Evolutionary conservation across 1,140 invertebrate genomes (phyloP).

Genomic region (Aphaenogaster ashmeadi): DNA sequence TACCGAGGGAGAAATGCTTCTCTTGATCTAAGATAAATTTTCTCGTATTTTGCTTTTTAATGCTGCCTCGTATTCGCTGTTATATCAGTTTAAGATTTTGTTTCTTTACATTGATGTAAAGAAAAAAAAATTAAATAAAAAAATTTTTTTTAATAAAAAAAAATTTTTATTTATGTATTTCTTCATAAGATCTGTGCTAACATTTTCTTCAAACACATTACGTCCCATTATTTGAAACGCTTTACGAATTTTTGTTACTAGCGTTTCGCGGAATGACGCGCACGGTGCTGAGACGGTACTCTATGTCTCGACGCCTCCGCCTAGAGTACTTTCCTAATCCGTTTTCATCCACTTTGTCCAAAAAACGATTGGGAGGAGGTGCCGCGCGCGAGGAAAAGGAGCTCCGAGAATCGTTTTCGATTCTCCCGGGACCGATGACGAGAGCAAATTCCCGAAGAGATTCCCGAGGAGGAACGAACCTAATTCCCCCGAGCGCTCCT

Average conservation of each 20-base stretch:
- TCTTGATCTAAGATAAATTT: background rate
- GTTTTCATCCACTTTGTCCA: constrained; percentile 51
- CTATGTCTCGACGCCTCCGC: background rate
- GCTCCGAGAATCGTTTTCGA: constrained; percentile 68
- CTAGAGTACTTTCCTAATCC: constrained; percentile 51
- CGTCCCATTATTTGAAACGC: background rate
- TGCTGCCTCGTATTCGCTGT: no score
- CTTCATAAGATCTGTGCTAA: background rate
- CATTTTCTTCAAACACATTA: background rate
- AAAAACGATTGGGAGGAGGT: constrained; percentile 47
- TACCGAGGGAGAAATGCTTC: background rate
- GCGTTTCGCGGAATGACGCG: background rate
- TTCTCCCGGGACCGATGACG: constrained; percentile 76
- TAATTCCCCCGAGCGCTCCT: constrained; percentile 68
- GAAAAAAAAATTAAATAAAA: no score
- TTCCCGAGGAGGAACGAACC: constrained; percentile 73
- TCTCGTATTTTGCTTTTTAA: background rate
- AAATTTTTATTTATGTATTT: background rate
- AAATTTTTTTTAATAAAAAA: no score
- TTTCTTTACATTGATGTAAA: background rate
- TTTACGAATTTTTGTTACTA: constrained; percentile 14
- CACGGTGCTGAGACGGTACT: background rate
- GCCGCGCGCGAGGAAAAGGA: constrained; percentile 12
- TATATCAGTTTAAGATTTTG: background rate
- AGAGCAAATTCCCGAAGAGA: constrained; percentile 75